These are phyloP conservation scores for Acanthornis magna DNA, from an alignment of 2,797 vertebrate species.

Conservation along the genomic window DNA sequence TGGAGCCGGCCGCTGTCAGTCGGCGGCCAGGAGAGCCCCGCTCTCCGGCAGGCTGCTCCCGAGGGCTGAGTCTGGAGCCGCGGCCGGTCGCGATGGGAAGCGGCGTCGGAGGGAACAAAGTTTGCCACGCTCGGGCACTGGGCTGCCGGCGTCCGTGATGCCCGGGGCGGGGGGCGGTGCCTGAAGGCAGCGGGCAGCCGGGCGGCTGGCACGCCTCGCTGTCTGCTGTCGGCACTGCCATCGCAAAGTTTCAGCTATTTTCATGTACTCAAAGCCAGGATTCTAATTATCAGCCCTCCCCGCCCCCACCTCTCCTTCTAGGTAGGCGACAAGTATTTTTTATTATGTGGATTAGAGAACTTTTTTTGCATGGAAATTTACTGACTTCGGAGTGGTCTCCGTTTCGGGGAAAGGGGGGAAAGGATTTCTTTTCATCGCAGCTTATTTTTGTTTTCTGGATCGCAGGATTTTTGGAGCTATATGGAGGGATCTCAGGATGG, in stretches of 20 bases:
- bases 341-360: constrained; percentile 14
- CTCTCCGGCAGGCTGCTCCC: not conserved
- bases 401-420: not conserved
- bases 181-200: not conserved
- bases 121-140: constrained; percentile 41
- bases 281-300: not conserved
- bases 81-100: constrained; percentile 57
- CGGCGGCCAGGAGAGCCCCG: constrained; percentile 20
- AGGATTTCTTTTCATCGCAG: not conserved
- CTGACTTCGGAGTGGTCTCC: constrained; percentile 42
- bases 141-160: not conserved
- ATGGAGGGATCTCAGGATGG: constrained; percentile 96
- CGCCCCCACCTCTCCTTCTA: constrained; percentile 9
- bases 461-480: constrained; percentile 73
- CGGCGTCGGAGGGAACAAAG: constrained; percentile 61
- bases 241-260: constrained; percentile 42
- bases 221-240: not conserved
- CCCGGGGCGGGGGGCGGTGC: not conserved
- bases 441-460: constrained; percentile 28
- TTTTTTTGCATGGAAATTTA: constrained; percentile 56
- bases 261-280: not conserved
- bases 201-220: not conserved
- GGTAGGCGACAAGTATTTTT: constrained; percentile 35
- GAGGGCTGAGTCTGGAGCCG: not conserved
- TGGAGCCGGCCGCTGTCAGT: constrained; percentile 69